Conservation (phyloP, 2,797 vertebrate genomes). For the Esox lucius region DNA sequence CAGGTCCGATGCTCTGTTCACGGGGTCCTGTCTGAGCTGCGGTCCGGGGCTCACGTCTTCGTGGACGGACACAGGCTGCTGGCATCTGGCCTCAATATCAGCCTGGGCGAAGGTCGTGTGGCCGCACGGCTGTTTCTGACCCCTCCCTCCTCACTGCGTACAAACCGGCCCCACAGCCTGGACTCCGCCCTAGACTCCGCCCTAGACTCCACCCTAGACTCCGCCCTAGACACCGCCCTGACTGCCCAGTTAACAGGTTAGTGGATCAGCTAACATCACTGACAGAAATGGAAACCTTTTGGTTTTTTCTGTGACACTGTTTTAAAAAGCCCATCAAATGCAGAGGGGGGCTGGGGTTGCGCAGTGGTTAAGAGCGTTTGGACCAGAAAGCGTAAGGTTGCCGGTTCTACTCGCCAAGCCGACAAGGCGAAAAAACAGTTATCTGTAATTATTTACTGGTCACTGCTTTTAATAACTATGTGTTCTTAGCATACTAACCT, state of each 20-base stretch:
- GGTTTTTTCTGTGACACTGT: too few species aligned
- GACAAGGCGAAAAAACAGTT: too few species aligned
- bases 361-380: too few species aligned
- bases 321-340: too few species aligned
- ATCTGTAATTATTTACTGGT: too few species aligned
- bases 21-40: conserved; percentile 48
- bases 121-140: conserved; percentile 63
- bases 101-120: conserved; percentile 49
- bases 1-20: conserved; percentile 66
- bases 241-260: conserved; percentile 53
- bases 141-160: conserved; percentile 48
- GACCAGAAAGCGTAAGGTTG: too few species aligned
- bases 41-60: conserved; percentile 58
- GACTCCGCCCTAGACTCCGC: conserved; percentile 47
- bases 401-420: too few species aligned
- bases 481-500: neutral
- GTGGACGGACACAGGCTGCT: conserved; percentile 64
- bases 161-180: conserved; percentile 52
- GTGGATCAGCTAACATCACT: neutral
- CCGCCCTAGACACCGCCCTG: conserved; percentile 51
- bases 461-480: too few species aligned
- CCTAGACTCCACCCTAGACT: too few species aligned
- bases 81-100: conserved; percentile 63
- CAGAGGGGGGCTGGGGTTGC: too few species aligned
- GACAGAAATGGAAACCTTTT: too few species aligned